Percentiles rank a stretch among this genome's conserved stretches.
phyloP scores from a whole-genome alignment of 2,797 vertebrate species.

The Darevskia mixta region DNA sequence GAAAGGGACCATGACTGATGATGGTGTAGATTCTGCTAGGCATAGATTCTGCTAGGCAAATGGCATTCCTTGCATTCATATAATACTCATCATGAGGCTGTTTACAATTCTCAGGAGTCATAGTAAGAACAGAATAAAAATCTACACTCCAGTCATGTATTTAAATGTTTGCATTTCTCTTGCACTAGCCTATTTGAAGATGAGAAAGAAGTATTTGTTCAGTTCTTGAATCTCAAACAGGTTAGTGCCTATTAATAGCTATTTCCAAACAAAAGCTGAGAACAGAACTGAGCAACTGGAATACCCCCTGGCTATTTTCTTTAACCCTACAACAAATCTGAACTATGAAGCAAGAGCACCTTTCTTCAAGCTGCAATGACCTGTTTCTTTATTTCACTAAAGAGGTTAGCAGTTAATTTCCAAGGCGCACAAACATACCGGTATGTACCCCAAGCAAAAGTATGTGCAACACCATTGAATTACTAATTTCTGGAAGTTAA shows the following conservation, averaged over 20 bases:
- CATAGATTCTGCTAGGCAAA: no score
- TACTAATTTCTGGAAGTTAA: background rate
- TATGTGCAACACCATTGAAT: background rate
- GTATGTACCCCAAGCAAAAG: background rate
- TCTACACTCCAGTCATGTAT: background rate
- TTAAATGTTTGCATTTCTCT: background rate
- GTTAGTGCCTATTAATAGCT: background rate
- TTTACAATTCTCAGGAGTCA: background rate
- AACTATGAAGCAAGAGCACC: background rate
- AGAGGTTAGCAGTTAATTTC: background rate
- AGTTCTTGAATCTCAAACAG: background rate
- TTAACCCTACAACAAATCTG: background rate
- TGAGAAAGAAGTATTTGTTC: background rate
- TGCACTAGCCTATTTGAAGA: background rate
- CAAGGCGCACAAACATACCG: background rate
- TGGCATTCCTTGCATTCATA: background rate
- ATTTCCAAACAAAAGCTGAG: background rate
- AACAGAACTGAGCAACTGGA: background rate
- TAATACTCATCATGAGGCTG: background rate
- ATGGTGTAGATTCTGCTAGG: background rate
- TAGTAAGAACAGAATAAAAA: background rate
- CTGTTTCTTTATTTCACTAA: background rate
- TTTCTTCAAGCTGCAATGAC: background rate
- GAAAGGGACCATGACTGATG: background rate
- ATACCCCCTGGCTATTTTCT: background rate